These are phyloP conservation scores for Epizoanthus scotinus DNA, from an alignment of 92 coral and sea anemone species.

Conservation along the genomic window DNA sequence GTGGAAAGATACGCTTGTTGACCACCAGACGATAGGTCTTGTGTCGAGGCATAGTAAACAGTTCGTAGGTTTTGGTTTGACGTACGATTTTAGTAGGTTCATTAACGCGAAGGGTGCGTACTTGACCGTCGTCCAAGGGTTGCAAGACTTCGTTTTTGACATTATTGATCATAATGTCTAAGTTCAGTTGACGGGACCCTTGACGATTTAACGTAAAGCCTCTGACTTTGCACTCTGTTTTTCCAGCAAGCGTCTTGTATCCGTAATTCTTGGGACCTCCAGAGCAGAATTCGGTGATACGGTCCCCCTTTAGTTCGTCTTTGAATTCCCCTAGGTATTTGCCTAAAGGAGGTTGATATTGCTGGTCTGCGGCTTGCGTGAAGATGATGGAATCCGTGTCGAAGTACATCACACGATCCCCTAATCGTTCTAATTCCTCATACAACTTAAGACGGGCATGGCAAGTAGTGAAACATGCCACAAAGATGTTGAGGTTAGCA, in stretches of 20 bases:
- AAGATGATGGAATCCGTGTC: slow-evolving; percentile 35
- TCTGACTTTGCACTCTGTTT: slow-evolving; percentile 14
- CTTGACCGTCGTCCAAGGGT: slow-evolving; percentile 3
- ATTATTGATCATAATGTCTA: slow-evolving; percentile 20
- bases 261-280: slow-evolving; percentile 42
- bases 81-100: background rate
- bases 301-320: slow-evolving; percentile 34
- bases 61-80: background rate
- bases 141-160: background rate
- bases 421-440: background rate
- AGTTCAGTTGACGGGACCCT: slow-evolving; percentile 26
- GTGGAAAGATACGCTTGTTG: slow-evolving; percentile 13
- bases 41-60: background rate
- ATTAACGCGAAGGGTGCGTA: too few relatives aligned
- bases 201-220: slow-evolving; percentile 46
- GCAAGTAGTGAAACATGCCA: too few relatives aligned
- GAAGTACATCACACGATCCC: slow-evolving; percentile 18
- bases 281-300: slow-evolving; percentile 10
- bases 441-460: slow-evolving; percentile 30
- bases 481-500: background rate
- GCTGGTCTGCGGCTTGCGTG: background rate
- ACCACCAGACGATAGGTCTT: slow-evolving; percentile 17
- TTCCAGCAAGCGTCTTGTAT: slow-evolving; percentile 15
- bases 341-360: slow-evolving; percentile 7
- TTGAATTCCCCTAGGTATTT: slow-evolving; percentile 38